Conservation (phyloP, 2,797 vertebrate species). For the Schizopygopsis pylzovi region DNA sequence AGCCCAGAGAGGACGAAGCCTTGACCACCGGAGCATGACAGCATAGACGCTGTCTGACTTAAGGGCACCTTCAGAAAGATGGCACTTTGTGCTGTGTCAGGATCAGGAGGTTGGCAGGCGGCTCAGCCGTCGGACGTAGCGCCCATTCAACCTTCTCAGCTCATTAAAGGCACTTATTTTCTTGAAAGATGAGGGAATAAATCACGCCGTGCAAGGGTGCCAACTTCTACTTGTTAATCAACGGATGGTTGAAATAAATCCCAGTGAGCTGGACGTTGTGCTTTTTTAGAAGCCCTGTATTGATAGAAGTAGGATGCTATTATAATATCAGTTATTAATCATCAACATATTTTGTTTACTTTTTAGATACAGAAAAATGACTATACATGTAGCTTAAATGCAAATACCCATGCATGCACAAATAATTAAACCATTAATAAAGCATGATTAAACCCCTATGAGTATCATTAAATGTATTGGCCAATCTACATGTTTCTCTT, state of each 20-base stretch:
- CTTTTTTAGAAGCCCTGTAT: neutral
- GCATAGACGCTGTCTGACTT: slow-evolving; percentile 36
- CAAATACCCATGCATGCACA: neutral
- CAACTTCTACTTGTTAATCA: slow-evolving; percentile 34
- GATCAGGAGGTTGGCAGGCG: slow-evolving; percentile 46
- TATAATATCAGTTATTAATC: neutral
- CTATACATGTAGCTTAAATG: neutral
- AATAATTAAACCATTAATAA: neutral
- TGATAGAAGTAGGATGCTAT: neutral
- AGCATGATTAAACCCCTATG: neutral
- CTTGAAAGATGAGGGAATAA: slow-evolving; percentile 33
- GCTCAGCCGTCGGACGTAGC: slow-evolving; percentile 11
- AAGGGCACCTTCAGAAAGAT: slow-evolving; percentile 48
- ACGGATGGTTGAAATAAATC: slow-evolving; percentile 18
- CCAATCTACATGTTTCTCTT: neutral
- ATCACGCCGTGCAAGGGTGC: slow-evolving; percentile 13
- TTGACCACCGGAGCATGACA: slow-evolving; percentile 50
- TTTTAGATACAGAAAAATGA: neutral
- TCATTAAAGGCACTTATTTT: slow-evolving; percentile 41
- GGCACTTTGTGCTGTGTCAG: slow-evolving; percentile 49
- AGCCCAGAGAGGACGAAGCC: slow-evolving; percentile 41
- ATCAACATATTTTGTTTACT: neutral
- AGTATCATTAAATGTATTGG: neutral
- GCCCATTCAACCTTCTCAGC: slow-evolving; percentile 30
- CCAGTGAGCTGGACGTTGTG: neutral